Conservation (phyloP, 2,113 vertebrate genomes). For the Istiophorus platypterus region DNA sequence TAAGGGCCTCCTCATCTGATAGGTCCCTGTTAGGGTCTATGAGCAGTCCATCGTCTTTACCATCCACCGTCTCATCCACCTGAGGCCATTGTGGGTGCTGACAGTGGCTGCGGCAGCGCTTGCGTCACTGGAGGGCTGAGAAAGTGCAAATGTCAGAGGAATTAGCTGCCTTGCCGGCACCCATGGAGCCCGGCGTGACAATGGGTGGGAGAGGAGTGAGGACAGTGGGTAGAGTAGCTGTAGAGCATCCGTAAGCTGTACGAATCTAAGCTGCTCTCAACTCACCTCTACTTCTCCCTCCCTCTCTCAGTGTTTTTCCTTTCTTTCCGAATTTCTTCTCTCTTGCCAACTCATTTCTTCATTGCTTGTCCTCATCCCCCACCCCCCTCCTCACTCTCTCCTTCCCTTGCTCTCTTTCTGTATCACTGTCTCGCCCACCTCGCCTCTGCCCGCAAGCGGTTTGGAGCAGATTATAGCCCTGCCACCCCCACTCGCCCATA, state of each 20-base stretch:
- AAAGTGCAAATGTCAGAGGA: constrained; percentile 85
- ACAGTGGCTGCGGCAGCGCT: constrained; percentile 53
- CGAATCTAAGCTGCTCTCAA: constrained; percentile 45
- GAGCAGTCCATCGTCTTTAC: constrained; percentile 31
- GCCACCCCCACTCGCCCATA: constrained; percentile 79
- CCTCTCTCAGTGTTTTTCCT: constrained; percentile 34
- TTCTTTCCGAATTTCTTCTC: constrained; percentile 49
- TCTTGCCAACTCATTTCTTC: constrained; percentile 66
- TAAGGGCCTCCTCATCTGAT: constrained; percentile 40
- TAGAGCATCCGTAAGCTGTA: constrained; percentile 56
- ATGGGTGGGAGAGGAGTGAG: constrained; percentile 71
- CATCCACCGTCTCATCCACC: constrained; percentile 61
- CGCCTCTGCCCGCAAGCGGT: constrained; percentile 82
- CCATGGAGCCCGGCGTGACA: constrained; percentile 78
- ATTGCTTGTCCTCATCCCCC: constrained; percentile 27
- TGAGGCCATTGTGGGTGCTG: constrained; percentile 61
- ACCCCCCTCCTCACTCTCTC: constrained; percentile 23
- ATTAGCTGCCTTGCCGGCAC: constrained; percentile 78
- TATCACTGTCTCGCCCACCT: constrained; percentile 84
- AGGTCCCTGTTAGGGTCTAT: constrained; percentile 34
- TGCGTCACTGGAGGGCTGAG: constrained; percentile 74
- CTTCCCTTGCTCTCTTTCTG: constrained; percentile 73
- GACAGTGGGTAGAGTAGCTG: constrained; percentile 70
- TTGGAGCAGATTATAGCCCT: constrained; percentile 85
- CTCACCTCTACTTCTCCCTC: constrained; percentile 59